These are phyloP conservation scores for Acanthacorydalis orientalis DNA, from an alignment of 2,888 invertebrate genomes.

Conservation along the genomic window DNA sequence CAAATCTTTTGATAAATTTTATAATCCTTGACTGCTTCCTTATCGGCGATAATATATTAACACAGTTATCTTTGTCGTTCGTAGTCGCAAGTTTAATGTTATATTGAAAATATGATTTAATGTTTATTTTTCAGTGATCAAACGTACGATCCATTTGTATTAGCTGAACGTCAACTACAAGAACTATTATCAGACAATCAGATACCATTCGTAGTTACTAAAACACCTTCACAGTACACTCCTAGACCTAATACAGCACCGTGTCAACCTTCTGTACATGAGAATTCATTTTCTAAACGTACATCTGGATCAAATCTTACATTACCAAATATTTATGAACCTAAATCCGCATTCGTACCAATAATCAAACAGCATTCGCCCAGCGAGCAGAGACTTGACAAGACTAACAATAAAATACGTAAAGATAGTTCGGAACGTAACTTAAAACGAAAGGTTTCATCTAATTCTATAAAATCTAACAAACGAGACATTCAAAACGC, in stretches of 20 bases:
- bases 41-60: too few relatives aligned
- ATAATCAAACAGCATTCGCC: too few relatives aligned
- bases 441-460: too few relatives aligned
- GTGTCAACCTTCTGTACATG: conserved; percentile 14
- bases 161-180: conserved; percentile 67
- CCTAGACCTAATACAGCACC: conserved; percentile 8
- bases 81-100: too few relatives aligned
- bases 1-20: too few relatives aligned
- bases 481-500: too few relatives aligned
- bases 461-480: too few relatives aligned
- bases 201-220: conserved; percentile 20
- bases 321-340: conserved; percentile 8
- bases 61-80: too few relatives aligned
- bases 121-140: conserved; percentile 17
- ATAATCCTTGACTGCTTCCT: too few relatives aligned
- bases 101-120: neutral
- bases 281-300: neutral
- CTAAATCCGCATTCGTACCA: neutral
- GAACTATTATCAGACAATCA: conserved; percentile 54
- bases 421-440: too few relatives aligned
- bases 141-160: conserved; percentile 59
- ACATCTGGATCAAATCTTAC: conserved; percentile 14
- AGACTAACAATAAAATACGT: too few relatives aligned
- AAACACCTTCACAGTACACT: conserved; percentile 5
- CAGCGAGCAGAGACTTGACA: too few relatives aligned